phyloP scores from a whole-genome alignment of 2,113 vertebrate species.

The Ictalurus furcatus region DNA sequence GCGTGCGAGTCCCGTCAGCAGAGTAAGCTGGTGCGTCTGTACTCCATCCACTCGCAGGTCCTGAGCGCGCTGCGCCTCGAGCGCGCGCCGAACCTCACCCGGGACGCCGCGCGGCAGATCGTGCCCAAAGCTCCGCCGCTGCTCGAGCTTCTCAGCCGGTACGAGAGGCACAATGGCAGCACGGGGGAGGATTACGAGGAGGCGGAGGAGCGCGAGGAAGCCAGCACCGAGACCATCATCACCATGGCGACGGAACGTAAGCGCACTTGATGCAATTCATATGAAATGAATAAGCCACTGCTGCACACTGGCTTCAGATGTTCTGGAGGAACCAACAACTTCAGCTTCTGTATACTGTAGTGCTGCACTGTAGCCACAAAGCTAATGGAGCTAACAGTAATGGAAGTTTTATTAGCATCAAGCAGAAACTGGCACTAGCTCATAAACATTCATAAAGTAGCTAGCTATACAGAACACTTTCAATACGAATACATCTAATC shows the following conservation, averaged over 20 bases:
- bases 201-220: constrained; percentile 79
- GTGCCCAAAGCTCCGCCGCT: constrained; percentile 93
- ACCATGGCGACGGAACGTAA: constrained; percentile 94
- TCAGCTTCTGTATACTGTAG: not conserved
- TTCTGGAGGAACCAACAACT: no score
- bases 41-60: constrained; percentile 96
- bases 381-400: not conserved
- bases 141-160: constrained; percentile 92
- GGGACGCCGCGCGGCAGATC: constrained; percentile 92
- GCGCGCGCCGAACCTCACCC: constrained; percentile 96
- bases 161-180: constrained; percentile 80
- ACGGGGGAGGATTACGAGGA: constrained; percentile 89
- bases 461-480: not conserved
- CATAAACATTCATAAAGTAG: not conserved
- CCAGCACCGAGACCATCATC: constrained; percentile 93
- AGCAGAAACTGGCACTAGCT: not conserved
- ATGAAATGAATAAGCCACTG: not conserved
- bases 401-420: not conserved
- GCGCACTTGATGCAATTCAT: constrained; percentile 51
- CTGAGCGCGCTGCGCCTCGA: constrained; percentile 95
- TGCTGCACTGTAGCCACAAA: not conserved
- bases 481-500: not conserved
- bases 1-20: constrained; percentile 92
- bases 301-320: not conserved
- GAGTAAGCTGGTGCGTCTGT: constrained; percentile 90